These are phyloP conservation scores for Cryptus viduatorius DNA, from an alignment of 2,888 invertebrate genomes.

Conservation along the genomic window DNA sequence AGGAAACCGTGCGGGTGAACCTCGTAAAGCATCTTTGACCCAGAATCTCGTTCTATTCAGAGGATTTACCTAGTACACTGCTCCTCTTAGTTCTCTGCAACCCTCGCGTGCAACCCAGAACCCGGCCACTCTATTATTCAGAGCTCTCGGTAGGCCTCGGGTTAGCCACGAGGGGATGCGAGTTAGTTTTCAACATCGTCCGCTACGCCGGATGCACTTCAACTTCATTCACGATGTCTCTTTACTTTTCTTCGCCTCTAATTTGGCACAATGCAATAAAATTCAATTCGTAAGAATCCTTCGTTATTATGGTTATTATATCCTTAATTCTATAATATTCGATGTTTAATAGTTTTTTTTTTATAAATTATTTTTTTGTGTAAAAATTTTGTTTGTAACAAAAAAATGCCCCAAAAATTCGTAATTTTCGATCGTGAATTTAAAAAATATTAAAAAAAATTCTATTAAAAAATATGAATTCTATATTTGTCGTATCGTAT, in stretches of 20 bases:
- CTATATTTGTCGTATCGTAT: too few relatives aligned
- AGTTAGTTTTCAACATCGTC: conserved; percentile 44
- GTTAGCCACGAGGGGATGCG: conserved; percentile 28
- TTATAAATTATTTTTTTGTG: too few relatives aligned
- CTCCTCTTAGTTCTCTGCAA: conserved; percentile 28
- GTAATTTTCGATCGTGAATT: too few relatives aligned
- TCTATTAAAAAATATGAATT: too few relatives aligned
- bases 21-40: conserved; percentile 70
- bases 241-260: conserved; percentile 20
- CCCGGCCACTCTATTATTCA: conserved; percentile 68
- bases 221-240: conserved; percentile 36
- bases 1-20: conserved; percentile 53
- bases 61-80: conserved; percentile 57
- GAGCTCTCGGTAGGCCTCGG: conserved; percentile 57
- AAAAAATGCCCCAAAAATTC: too few relatives aligned
- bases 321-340: background rate
- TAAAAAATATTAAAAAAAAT: too few relatives aligned
- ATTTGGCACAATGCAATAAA: background rate
- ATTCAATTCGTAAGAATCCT: background rate
- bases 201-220: conserved; percentile 20
- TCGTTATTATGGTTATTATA: conserved; percentile 3
- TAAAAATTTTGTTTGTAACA: too few relatives aligned
- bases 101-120: conserved; percentile 51
- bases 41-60: conserved; percentile 68
- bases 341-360: background rate